Percentiles rank a stretch among this genome's conserved stretches.
Conservation (phyloP, 2,113 vertebrate genomes). For the Platichthys stellatus region DNA sequence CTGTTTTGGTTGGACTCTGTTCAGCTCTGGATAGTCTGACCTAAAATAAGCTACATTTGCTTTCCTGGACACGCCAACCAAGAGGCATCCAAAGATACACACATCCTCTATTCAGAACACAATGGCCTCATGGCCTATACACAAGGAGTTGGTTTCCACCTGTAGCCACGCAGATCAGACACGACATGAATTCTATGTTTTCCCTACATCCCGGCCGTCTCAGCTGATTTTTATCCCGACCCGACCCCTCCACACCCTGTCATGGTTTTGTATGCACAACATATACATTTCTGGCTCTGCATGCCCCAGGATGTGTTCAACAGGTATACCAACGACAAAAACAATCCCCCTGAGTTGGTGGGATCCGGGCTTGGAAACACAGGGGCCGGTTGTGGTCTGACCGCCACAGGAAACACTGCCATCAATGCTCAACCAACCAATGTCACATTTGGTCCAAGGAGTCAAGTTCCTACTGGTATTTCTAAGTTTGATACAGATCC, state of each 20-base stretch:
- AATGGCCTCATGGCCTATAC: conserved; percentile 33
- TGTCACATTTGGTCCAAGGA: neutral
- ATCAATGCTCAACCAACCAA: neutral
- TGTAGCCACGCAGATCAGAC: neutral
- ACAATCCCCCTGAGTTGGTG: conserved; percentile 12
- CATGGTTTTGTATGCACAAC: neutral
- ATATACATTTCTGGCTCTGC: neutral
- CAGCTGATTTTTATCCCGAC: conserved; percentile 62
- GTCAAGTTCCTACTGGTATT: neutral
- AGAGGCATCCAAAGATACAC: conserved; percentile 38
- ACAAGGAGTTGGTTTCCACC: conserved; percentile 55
- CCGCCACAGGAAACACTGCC: neutral
- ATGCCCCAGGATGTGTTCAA: conserved; percentile 57
- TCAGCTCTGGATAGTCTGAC: conserved; percentile 11
- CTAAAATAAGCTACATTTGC: conserved; percentile 21
- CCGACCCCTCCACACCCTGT: conserved; percentile 6
- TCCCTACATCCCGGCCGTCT: conserved; percentile 29
- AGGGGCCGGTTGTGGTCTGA: neutral
- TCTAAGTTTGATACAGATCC: neutral
- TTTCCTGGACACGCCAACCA: conserved; percentile 12
- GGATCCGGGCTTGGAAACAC: neutral
- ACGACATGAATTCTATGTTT: conserved; percentile 28
- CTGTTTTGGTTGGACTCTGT: conserved; percentile 62
- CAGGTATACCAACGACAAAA: conserved; percentile 34
- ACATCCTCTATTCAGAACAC: conserved; percentile 14